Evolutionary conservation across 2,888 invertebrate species (phyloP).

Genomic region (Caenorhabditis virilis): DNA sequence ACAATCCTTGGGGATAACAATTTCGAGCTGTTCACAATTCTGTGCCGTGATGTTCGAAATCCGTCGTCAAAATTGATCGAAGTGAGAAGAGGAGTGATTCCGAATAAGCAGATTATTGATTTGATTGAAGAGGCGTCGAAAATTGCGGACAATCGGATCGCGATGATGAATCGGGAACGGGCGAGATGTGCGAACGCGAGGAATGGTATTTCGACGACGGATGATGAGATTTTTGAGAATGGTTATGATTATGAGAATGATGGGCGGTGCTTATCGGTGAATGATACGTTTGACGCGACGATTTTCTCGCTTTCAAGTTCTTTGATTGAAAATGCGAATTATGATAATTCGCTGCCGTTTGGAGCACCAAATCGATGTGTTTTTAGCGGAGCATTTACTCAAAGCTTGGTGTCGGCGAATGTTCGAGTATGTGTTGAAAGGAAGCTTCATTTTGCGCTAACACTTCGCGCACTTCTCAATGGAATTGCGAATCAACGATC

Average conservation of each 20-base stretch:
- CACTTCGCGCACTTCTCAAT: conserved; percentile 13
- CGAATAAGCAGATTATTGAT: conserved; percentile 17
- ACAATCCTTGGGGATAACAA: conserved; percentile 30
- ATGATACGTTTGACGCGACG: conserved; percentile 8
- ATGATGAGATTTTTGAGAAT: conserved; percentile 18
- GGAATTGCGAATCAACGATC: conserved; percentile 14
- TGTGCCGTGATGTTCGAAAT: not conserved
- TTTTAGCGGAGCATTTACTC: conserved; percentile 27
- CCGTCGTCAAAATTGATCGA: not conserved
- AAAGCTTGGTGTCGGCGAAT: conserved; percentile 22
- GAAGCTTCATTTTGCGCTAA: conserved; percentile 21
- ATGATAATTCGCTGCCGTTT: conserved; percentile 22
- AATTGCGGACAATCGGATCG: conserved; percentile 16
- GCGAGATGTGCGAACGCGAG: conserved; percentile 6
- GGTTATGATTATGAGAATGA: conserved; percentile 25
- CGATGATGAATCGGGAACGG: conserved; percentile 22
- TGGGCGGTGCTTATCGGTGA: conserved; percentile 13
- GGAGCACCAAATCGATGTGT: conserved; percentile 8
- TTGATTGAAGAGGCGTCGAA: conserved; percentile 24
- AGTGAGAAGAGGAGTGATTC: not conserved
- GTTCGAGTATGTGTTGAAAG: conserved; percentile 25
- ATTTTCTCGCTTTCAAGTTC: conserved; percentile 11
- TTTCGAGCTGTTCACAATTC: conserved; percentile 15
- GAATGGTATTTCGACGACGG: conserved; percentile 8
- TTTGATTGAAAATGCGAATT: conserved; percentile 17